Evolutionary conservation across 2,888 invertebrate genomes (phyloP).

Genomic region (Tromatobia lineatoria): DNA sequence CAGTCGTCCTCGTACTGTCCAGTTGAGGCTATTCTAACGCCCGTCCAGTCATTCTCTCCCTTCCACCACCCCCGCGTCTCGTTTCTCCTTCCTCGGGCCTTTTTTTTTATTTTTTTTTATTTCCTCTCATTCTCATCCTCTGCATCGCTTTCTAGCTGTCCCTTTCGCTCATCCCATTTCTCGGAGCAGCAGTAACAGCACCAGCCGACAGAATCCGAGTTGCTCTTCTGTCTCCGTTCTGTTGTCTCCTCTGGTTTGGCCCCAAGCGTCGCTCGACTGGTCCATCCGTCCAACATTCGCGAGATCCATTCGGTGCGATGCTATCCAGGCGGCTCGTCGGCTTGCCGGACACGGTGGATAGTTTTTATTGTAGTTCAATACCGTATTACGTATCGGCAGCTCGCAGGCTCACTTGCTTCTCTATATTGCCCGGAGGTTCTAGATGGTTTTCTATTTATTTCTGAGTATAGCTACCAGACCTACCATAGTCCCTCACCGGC

Average conservation of each 20-base stretch:
- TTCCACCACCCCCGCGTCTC: conserved; percentile 25
- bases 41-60: conserved; percentile 65
- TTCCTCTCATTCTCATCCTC: conserved; percentile 52
- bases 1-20: conserved; percentile 74
- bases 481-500: conserved; percentile 28
- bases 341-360: conserved; percentile 57
- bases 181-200: conserved; percentile 39
- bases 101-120: conserved; percentile 8
- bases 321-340: conserved; percentile 57
- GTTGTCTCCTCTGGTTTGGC: conserved; percentile 68
- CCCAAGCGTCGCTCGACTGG: conserved; percentile 62
- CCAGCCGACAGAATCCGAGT: conserved; percentile 57
- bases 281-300: conserved; percentile 68
- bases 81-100: conserved; percentile 12
- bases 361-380: conserved; percentile 71
- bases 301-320: conserved; percentile 70
- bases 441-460: conserved; percentile 61
- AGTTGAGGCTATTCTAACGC: conserved; percentile 72
- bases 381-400: conserved; percentile 54
- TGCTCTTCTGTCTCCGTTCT: conserved; percentile 61
- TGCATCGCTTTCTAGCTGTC: conserved; percentile 69
- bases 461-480: conserved; percentile 6
- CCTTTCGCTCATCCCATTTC: conserved; percentile 58
- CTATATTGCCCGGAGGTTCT: conserved; percentile 52
- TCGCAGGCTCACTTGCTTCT: conserved; percentile 35